Evolutionary conservation across 1,140 invertebrate genomes (phyloP), one percentile per base, ranked within the genome.

Genomic region (Calycopis cecrops): DNA sequence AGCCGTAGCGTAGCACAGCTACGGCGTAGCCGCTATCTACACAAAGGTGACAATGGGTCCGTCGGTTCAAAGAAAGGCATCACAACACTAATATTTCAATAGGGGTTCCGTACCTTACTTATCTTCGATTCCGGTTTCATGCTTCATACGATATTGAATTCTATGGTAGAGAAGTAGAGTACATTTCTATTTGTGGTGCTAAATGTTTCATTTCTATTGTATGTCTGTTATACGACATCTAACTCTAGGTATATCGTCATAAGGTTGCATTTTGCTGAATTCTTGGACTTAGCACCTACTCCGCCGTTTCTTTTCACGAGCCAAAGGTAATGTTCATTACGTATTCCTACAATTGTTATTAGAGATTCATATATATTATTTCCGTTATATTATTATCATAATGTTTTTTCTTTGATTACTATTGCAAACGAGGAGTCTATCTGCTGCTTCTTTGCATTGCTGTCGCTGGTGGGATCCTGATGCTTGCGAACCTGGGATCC

Each of bases 71-170:
- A 59, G 68, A 69, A 74, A 78, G 73, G 67, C 71, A 66, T 71
- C 69, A 69, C 66, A 75, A 77, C 75, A 77, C 75, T 76, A 79
- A 79, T 79, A 79, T 82, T 75, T 79, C 71, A 79, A 62, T 63
- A 37, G 57, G 63, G 65, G 66, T 71, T 52, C 62, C 55, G 58
- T 62, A 70, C 69, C 63, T 70, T 70, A 73, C 72, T 79, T 79
- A 79, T 73, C 68, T 75, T 75, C 71, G 69, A 77, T 74, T 67
- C 67, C 63, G 66, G 57, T 59, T 65, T 61, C 61, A 58, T 10
- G 10, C 18, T 16, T 33, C 37, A 62, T 53, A 56, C 48, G 17
- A 76, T 66, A 57, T 48, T 60, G 44, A 54, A 62, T 65, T 44
- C 40, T 63, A 67, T 34, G 7, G 14, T 10, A 47, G 51, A 9